Evolutionary conservation across 2,888 invertebrate genomes (phyloP).

Genomic region (Mylabris sibirica): DNA sequence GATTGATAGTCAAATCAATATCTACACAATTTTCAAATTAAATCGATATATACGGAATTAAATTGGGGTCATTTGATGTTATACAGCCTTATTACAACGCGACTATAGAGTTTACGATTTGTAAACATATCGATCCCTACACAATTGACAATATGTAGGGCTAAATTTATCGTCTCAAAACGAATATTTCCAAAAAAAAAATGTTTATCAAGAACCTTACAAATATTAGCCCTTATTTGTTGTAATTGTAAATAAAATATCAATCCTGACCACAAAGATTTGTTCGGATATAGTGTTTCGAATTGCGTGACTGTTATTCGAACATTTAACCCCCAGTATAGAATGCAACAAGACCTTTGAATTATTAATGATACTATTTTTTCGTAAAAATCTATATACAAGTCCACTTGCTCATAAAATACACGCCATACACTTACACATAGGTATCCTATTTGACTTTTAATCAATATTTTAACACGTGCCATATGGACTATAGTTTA

Average conservation of each 20-base stretch:
- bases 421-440: slow-evolving; percentile 19
- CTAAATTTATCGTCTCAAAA: neutral
- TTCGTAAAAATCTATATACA: neutral
- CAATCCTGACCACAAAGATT: slow-evolving; percentile 16
- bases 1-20: neutral
- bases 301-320: slow-evolving; percentile 45
- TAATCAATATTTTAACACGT: slow-evolving; percentile 27
- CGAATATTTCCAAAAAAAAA: neutral
- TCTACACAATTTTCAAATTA: neutral
- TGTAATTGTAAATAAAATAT: neutral
- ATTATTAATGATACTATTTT: slow-evolving; percentile 58
- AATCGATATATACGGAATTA: neutral
- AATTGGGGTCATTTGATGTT: neutral
- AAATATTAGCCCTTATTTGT: neutral
- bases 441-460: slow-evolving; percentile 31
- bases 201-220: neutral
- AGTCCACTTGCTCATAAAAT: slow-evolving; percentile 10
- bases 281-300: slow-evolving; percentile 20
- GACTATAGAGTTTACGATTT: neutral
- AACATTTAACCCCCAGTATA: slow-evolving; percentile 57
- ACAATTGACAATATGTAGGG: neutral
- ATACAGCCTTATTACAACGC: neutral
- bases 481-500: slow-evolving; percentile 27
- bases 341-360: slow-evolving; percentile 56
- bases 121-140: neutral